Evolutionary conservation across 2,113 vertebrate species (phyloP).

Genomic region (Synodontis membranacea): DNA sequence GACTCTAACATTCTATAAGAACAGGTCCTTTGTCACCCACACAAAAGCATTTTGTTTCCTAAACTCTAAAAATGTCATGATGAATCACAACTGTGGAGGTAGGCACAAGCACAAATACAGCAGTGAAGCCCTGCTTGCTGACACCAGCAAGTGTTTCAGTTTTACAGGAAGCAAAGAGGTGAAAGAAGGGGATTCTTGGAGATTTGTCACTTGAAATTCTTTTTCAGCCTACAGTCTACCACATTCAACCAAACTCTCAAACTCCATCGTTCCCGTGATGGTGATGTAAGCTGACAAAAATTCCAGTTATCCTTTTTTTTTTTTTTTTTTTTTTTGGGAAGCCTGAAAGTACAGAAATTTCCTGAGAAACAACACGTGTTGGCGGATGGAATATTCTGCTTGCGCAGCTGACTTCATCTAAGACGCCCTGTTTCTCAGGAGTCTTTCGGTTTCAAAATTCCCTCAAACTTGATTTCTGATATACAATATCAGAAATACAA

Average conservation of each 20-base stretch:
- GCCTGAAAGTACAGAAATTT: background rate
- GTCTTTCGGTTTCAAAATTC: background rate
- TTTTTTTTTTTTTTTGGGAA: background rate
- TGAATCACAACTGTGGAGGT: slow-evolving; percentile 28
- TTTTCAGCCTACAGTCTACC: background rate
- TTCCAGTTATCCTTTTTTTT: background rate
- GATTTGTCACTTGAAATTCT: slow-evolving; percentile 3
- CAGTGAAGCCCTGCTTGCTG: background rate
- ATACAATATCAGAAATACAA: no score
- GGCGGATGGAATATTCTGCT: background rate
- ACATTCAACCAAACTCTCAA: background rate
- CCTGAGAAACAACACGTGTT: background rate
- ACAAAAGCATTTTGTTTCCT: slow-evolving; percentile 32
- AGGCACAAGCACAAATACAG: slow-evolving; percentile 1
- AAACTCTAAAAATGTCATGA: slow-evolving; percentile 30
- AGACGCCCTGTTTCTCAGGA: background rate
- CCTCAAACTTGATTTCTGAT: background rate
- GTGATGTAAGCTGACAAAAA: background rate
- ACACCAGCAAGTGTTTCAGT: slow-evolving; percentile 20
- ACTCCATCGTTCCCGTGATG: background rate
- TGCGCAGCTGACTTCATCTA: background rate
- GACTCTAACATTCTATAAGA: slow-evolving; percentile 32
- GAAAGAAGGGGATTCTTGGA: slow-evolving; percentile 8
- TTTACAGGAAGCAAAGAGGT: slow-evolving; percentile 10
- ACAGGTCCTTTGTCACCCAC: slow-evolving; percentile 28